Evolutionary conservation across 2,113 vertebrate species (phyloP).

Genomic region (Fukomys damarensis): DNA sequence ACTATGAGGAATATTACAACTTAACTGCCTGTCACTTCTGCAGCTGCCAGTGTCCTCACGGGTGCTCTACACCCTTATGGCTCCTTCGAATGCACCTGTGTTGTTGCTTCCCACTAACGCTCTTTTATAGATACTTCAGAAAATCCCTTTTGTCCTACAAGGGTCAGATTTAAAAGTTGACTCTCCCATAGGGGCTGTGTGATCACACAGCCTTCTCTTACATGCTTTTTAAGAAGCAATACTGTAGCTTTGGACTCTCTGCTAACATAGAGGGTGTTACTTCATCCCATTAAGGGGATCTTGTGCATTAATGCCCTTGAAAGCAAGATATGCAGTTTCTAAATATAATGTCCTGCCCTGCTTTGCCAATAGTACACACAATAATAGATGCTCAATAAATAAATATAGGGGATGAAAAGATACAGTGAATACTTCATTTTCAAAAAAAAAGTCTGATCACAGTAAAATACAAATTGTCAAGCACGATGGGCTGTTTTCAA

Average conservation of each 20-base stretch:
- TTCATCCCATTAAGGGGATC: background rate
- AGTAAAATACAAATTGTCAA: background rate
- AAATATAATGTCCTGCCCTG: background rate
- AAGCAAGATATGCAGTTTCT: background rate
- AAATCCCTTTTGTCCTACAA: background rate
- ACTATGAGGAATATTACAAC: background rate
- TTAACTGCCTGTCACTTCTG: background rate
- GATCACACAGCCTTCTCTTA: background rate
- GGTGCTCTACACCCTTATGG: background rate
- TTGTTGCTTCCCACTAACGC: background rate
- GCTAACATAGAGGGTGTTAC: background rate
- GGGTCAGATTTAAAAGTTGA: background rate
- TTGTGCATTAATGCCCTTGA: background rate
- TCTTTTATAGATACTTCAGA: background rate
- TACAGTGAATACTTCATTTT: background rate
- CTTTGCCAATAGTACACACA: background rate
- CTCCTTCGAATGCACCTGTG: background rate
- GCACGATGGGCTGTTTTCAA: background rate
- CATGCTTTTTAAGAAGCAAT: background rate
- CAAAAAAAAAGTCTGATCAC: background rate
- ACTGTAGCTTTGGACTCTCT: background rate
- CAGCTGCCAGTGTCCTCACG: too few species aligned
- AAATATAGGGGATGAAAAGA: background rate
- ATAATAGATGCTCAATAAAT: background rate
- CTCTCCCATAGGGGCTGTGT: background rate